Evolutionary conservation across 2,797 vertebrate species (phyloP), one percentile per base, ranked within the genome.

Genomic region (Hoplostethus atlanticus): DNA sequence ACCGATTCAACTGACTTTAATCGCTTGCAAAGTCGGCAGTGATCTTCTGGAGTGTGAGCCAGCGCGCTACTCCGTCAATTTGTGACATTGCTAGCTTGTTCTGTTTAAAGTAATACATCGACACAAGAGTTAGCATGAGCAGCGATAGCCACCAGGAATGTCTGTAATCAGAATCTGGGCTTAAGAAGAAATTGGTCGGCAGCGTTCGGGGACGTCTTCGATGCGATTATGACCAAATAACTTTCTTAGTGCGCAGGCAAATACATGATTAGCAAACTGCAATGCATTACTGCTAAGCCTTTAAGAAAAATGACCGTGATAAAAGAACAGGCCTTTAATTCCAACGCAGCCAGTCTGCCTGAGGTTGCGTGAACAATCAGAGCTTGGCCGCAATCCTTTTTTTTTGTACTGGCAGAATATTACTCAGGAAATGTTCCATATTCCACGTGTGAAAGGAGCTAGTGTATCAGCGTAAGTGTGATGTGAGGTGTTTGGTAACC

Each of bases 331-430:
- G 34, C 34, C 6, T 34, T 34, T 1, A 3, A 36, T 7, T 21
- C 28, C 11, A 55, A 6, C 25, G 16, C 25, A 68, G 57, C 67
- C 12, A 3, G 28, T 5, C 28, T 10, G 52, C 21, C 71, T 42
- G 17, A 13, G 36, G 72, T 31, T 54, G 36, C 50, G 12, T 62
- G 67, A 76, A 80, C 40, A 61, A 17, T 11, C 6, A 48, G 76
- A 72, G 64, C 62, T 62, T 64, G 56, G 16, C 38, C 28, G 36
- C 31, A 47, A 15, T 42, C 0, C 0, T 7, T 40, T 30, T 1
- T 1, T 50, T 5, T 47, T 21, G 21, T 21, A 17, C 25, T 17
- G 2, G 52, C 30, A 44, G 60, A 61, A 59, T 57, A 17, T 16
- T 5, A 21, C 57, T 34, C 0, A 53, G 3, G 40, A 42, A 61